A percentile compares a stretch with the other conserved stretches of the same genome.
These are phyloP conservation scores for Gallinago stenura DNA, from an alignment of 2,797 vertebrate species.

Conservation along the genomic window DNA sequence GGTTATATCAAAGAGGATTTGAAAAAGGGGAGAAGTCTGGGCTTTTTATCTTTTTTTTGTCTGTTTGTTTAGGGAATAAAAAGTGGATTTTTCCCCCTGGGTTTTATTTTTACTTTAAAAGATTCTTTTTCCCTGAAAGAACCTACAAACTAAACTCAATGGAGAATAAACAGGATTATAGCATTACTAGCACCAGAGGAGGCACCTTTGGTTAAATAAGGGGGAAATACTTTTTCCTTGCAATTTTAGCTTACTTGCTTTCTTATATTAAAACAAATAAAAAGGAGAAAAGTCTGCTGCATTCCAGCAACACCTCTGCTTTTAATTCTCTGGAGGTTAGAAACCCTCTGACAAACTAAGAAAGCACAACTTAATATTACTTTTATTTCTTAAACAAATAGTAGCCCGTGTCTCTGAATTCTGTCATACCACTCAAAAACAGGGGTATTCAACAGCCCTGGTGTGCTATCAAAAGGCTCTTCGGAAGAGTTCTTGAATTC, in stretches of 20 bases:
- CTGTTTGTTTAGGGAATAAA: not conserved
- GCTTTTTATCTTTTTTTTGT: not conserved
- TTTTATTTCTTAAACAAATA: not conserved
- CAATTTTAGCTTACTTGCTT: not conserved
- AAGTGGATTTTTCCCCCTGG: not conserved
- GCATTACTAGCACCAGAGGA: not conserved
- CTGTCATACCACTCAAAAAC: not conserved
- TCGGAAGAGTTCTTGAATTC: not conserved
- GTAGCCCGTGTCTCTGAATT: not conserved
- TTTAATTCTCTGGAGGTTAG: not conserved
- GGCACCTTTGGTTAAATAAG: not conserved
- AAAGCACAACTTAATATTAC: not conserved
- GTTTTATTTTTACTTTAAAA: not conserved
- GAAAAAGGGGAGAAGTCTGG: not conserved
- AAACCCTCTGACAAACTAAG: not conserved
- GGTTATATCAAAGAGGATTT: conserved; percentile 19
- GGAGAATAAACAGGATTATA: not conserved
- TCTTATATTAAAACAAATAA: not conserved
- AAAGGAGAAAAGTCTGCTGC: not conserved
- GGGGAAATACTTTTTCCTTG: not conserved
- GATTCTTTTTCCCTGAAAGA: not conserved
- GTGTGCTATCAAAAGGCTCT: not conserved
- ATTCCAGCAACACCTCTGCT: not conserved
- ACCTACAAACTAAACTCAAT: not conserved
- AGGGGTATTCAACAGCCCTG: not conserved